These are phyloP conservation scores for Laupala kohalensis DNA, from an alignment of 1,140 invertebrate species.

Conservation along the genomic window DNA sequence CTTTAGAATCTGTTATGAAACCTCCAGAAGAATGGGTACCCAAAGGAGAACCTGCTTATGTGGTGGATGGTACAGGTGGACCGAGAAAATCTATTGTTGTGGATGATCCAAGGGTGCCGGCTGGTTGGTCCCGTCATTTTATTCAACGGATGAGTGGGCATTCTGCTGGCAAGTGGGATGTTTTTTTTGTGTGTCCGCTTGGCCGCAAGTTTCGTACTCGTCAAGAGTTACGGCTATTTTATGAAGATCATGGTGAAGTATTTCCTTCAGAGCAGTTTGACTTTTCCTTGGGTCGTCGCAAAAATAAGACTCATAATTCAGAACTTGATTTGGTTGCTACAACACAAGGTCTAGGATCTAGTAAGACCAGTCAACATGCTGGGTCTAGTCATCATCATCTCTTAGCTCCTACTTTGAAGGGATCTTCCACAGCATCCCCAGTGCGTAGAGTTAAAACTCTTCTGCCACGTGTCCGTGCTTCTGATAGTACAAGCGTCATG, in stretches of 20 bases:
- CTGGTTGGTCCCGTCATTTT: conserved; percentile 62
- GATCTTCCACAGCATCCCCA: too few relatives aligned
- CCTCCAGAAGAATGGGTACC: conserved; percentile 32
- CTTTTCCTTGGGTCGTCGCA: conserved; percentile 20
- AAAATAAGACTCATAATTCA: too few relatives aligned
- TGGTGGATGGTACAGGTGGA: conserved; percentile 12
- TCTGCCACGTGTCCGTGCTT: not conserved
- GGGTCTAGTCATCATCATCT: not conserved
- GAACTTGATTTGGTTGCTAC: too few relatives aligned
- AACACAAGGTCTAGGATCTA: not conserved
- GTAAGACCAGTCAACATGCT: too few relatives aligned
- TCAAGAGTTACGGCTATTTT: conserved; percentile 40
- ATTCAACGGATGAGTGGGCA: conserved; percentile 47
- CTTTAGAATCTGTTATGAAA: conserved; percentile 30
- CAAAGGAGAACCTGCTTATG: conserved; percentile 1
- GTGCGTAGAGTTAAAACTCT: conserved; percentile 22
- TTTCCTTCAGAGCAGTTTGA: conserved; percentile 41
- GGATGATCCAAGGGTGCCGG: conserved; percentile 52
- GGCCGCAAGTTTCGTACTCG: conserved; percentile 44
- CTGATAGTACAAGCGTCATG: not conserved
- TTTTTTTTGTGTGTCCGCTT: conserved; percentile 38
- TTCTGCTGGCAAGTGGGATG: conserved; percentile 67
- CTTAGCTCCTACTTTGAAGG: too few relatives aligned
- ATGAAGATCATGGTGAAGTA: conserved; percentile 34
- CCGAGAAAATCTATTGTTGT: conserved; percentile 48